Conservation (phyloP, 1,140 invertebrate genomes). For the Drosophila jambulina region DNA sequence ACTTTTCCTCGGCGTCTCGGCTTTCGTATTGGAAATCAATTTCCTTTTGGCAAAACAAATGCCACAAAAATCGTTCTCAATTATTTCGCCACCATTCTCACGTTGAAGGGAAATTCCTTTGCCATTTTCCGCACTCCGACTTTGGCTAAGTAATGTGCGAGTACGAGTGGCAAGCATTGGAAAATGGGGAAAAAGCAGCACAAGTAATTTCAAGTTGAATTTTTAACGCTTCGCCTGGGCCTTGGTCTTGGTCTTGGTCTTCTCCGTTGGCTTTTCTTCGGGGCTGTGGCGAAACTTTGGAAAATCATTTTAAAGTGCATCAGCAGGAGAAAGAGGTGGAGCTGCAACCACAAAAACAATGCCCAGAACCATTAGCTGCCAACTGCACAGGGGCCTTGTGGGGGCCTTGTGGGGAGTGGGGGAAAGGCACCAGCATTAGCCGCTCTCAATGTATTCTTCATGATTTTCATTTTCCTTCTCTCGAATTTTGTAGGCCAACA, state of each 20-base stretch:
- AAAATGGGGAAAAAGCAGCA: conserved; percentile 34
- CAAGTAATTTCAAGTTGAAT: conserved; percentile 75
- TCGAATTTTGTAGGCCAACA: conserved; percentile 75
- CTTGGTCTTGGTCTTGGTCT: conserved; percentile 17
- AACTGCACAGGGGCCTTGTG: conserved; percentile 9
- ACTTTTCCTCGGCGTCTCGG: conserved; percentile 4
- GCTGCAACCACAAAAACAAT: conserved; percentile 51
- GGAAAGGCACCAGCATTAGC: conserved; percentile 36
- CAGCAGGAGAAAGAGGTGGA: conserved; percentile 62
- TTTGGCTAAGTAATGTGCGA: conserved; percentile 51
- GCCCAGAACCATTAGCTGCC: conserved; percentile 54
- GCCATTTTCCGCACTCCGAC: conserved; percentile 31
- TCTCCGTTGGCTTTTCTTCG: conserved; percentile 23
- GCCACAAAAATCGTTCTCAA: conserved; percentile 52
- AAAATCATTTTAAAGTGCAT: conserved; percentile 80
- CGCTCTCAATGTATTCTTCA: conserved; percentile 74
- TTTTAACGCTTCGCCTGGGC: conserved; percentile 70
- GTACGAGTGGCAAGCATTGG: conserved; percentile 31
- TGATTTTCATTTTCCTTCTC: conserved; percentile 70
- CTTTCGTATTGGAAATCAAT: conserved; percentile 48
- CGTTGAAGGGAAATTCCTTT: conserved; percentile 45
- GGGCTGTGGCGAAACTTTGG: conserved; percentile 54
- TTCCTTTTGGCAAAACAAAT: conserved; percentile 46
- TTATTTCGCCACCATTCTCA: conserved; percentile 57
- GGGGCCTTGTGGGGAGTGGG: background rate